Base-by-base conservation (phyloP, 2,797 vertebrate genomes). In the Astyanax mexicanus region DNA sequence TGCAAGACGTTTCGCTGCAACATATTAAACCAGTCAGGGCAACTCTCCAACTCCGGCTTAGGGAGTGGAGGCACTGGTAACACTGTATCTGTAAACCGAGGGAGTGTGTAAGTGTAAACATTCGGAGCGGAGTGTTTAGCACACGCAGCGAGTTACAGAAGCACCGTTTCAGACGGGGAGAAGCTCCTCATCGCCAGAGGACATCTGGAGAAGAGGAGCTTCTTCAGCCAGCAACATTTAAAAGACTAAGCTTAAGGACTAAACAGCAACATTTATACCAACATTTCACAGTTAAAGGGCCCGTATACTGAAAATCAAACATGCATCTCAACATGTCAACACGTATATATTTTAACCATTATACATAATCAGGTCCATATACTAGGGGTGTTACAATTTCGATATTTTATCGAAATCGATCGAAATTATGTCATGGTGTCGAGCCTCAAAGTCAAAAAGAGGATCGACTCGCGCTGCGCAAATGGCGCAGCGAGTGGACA, bases 71-170 rank as follows among this genome's bases (percentile, higher is more conserved):
- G 42, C 64, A 27, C 19, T 49, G 52, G 42, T 19, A 75, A 58
- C 64, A 38, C 55, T 35, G 29, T 49, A 75, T 58, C 72, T 35
- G 72, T 47, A 58, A 38, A 35, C 32, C 51, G 49, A 38, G 27
- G 45, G 54, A 67, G 32, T 49, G 42, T 11, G 17, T 25, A 23
- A 54, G 52, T 42, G 71, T 65, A 73, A 73, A 73, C 71, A 73
- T 54, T 21, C 17, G 0, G 27, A 62, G 44, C 44, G 13, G 27
- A 54, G 47, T 65, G 32, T 32, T 4, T 0, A 52, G n/a, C 35
- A 2, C 15, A 1, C 51, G 11, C 45, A 13, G 45, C 25, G 12
- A 15, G 54, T 1, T 13, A 42, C 49, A 17, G 51, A 29, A 35
- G 12, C 66, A 52, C 44, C 10, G 57, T 37, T 45, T 60, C 11